Conservation (phyloP, 2,888 invertebrate species). For the Apotomis turbidana region DNA sequence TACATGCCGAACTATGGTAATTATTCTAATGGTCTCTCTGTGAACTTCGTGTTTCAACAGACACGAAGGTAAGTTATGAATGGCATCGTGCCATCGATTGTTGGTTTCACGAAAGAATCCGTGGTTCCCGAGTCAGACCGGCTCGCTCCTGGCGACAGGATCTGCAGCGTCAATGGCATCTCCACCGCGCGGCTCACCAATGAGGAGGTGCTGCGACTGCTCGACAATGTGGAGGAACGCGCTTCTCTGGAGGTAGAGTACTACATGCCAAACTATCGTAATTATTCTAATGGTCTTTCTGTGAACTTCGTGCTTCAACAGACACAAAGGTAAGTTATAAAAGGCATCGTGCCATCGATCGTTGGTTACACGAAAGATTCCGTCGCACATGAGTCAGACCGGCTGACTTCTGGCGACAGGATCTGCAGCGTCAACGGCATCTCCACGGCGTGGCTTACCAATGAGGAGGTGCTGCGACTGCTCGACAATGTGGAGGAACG, state of each 20-base stretch:
- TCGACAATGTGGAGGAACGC: slow-evolving; percentile 89
- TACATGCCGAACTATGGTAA: too few relatives aligned
- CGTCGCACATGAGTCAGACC: slow-evolving; percentile 87
- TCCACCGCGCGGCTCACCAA: slow-evolving; percentile 89
- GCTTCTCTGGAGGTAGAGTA: slow-evolving; percentile 93
- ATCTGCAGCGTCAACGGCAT: slow-evolving; percentile 93
- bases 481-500: slow-evolving; percentile 88
- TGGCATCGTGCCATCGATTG: slow-evolving; percentile 87
- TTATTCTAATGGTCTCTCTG: too few relatives aligned
- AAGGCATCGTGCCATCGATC: slow-evolving; percentile 86
- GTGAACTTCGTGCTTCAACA: too few relatives aligned
- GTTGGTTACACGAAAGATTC: slow-evolving; percentile 88
- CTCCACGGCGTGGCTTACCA: slow-evolving; percentile 88
- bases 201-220: slow-evolving; percentile 89
- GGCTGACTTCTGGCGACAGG: slow-evolving; percentile 91
- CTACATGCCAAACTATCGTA: slow-evolving; percentile 91
- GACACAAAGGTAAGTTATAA: too few relatives aligned
- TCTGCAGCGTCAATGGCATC: slow-evolving; percentile 92
- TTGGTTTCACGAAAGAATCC: slow-evolving; percentile 87
- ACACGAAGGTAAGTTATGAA: too few relatives aligned
- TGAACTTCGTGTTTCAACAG: too few relatives aligned
- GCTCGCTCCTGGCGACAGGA: slow-evolving; percentile 90
- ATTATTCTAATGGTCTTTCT: slow-evolving; percentile 56
- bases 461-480: slow-evolving; percentile 90
- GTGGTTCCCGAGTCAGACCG: slow-evolving; percentile 90